Conservation (phyloP, 2,888 invertebrate genomes). For the Plagodis dolabraria region DNA sequence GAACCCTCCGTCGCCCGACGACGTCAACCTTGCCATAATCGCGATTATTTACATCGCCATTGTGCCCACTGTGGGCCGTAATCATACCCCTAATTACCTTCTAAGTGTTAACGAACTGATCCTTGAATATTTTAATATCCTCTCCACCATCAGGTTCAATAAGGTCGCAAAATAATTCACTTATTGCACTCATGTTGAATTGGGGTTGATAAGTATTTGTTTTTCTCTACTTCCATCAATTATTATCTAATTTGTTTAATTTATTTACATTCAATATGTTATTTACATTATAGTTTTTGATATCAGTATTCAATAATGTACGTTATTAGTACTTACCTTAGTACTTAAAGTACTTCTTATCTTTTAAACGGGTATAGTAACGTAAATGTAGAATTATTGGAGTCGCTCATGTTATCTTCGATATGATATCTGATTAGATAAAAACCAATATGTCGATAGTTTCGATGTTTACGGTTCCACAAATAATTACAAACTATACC, state of each 20-base stretch:
- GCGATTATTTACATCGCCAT: constrained; percentile 83
- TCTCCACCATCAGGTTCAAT: background rate
- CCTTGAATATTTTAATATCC: background rate
- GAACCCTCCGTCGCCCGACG: constrained; percentile 80
- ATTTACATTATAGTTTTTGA: constrained; percentile 3
- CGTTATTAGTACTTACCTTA: background rate
- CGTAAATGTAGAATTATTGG: constrained; percentile 4
- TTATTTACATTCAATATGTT: constrained; percentile 13
- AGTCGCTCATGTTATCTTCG: constrained; percentile 30
- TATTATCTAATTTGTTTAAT: constrained; percentile 2
- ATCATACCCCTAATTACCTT: constrained; percentile 67
- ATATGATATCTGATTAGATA: constrained; percentile 46
- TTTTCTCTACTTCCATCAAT: no score
- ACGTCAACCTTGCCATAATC: constrained; percentile 84
- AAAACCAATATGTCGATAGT: constrained; percentile 28
- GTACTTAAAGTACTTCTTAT: constrained; percentile 1
- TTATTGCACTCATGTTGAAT: no score
- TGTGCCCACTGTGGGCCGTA: constrained; percentile 67
- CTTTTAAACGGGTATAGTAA: constrained; percentile 5
- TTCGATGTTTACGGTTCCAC: constrained; percentile 22
- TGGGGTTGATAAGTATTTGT: no score
- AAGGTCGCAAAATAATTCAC: constrained; percentile 6
- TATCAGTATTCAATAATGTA: constrained; percentile 7
- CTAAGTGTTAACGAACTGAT: constrained; percentile 31
- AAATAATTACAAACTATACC: constrained; percentile 41